Percentiles rank a stretch among this genome's conserved stretches.
Conservation (phyloP, 2,113 vertebrate genomes). For the Nerophis lumbriciformis region DNA sequence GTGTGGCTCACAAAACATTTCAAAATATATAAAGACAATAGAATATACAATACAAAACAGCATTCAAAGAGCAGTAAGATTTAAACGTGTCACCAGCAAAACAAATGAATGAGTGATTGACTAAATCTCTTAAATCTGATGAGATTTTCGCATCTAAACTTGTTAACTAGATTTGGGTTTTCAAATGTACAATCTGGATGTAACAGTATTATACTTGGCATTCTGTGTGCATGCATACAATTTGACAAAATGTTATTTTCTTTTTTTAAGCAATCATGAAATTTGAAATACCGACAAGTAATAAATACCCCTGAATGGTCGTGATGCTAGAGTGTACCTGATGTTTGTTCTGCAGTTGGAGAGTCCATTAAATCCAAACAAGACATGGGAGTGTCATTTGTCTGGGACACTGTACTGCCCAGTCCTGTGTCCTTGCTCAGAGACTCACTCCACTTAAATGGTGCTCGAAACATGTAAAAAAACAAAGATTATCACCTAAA, state of each 20-base stretch:
- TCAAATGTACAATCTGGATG: too few species aligned
- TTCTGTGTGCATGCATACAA: too few species aligned
- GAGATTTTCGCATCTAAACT: too few species aligned
- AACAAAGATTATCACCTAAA: neutral
- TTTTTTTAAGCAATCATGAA: too few species aligned
- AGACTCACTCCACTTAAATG: slow-evolving; percentile 43
- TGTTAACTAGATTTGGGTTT: too few species aligned
- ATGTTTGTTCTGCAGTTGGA: slow-evolving; percentile 10
- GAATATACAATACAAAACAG: neutral
- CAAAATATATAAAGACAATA: neutral
- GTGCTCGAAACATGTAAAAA: slow-evolving; percentile 24
- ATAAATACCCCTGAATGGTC: neutral
- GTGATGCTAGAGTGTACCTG: slow-evolving; percentile 35
- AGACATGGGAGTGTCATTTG: slow-evolving; percentile 45
- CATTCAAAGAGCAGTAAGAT: too few species aligned
- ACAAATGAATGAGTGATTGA: too few species aligned
- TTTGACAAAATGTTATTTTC: too few species aligned
- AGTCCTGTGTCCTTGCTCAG: slow-evolving; percentile 64
- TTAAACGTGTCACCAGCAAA: too few species aligned
- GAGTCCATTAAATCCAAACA: slow-evolving; percentile 32
- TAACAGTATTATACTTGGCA: too few species aligned
- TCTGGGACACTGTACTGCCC: slow-evolving; percentile 45
- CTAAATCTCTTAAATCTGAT: too few species aligned
- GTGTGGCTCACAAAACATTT: neutral
- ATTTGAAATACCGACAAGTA: too few species aligned